Percentiles rank a stretch among this genome's conserved stretches.
Conservation (phyloP, 2,797 vertebrate genomes). For the Craterocephalus amniculus region DNA sequence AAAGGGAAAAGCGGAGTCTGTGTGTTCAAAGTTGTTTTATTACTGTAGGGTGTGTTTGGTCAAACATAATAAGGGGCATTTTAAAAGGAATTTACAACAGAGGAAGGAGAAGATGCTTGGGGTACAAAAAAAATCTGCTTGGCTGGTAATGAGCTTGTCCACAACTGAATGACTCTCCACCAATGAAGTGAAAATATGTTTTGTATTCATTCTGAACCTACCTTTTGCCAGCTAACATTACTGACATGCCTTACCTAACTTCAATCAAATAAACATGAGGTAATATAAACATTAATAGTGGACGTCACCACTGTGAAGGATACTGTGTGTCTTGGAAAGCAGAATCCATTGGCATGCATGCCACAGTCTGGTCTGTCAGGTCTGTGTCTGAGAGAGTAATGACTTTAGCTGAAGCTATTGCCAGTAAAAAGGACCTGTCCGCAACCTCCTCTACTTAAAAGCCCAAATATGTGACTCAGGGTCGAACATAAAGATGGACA, state of each 20-base stretch:
- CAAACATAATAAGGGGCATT: not conserved
- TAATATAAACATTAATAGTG: conserved; percentile 65
- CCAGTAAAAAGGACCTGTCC: conserved; percentile 65
- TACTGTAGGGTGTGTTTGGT: not conserved
- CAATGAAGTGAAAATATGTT: conserved; percentile 33
- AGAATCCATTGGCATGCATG: conserved; percentile 63
- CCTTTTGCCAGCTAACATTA: conserved; percentile 44
- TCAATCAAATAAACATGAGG: conserved; percentile 55
- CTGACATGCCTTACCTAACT: conserved; percentile 36
- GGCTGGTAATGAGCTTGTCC: conserved; percentile 19
- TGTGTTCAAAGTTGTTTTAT: not conserved
- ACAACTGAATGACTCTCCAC: conserved; percentile 9
- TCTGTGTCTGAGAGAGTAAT: conserved; percentile 75
- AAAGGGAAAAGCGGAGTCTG: not conserved
- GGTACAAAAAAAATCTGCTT: conserved; percentile 13
- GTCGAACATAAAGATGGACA: conserved; percentile 57
- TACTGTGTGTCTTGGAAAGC: conserved; percentile 77
- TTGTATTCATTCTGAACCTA: conserved; percentile 35
- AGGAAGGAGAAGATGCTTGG: not conserved
- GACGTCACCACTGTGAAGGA: conserved; percentile 68
- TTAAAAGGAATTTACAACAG: conserved; percentile 3
- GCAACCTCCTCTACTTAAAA: conserved; percentile 55
- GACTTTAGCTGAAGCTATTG: conserved; percentile 60
- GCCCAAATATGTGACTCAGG: conserved; percentile 60
- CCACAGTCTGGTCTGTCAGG: conserved; percentile 70